Evolutionary conservation across 2,113 vertebrate species (phyloP), one percentile per base, ranked within the genome.

Genomic region (Rhabdomys dilectus): DNA sequence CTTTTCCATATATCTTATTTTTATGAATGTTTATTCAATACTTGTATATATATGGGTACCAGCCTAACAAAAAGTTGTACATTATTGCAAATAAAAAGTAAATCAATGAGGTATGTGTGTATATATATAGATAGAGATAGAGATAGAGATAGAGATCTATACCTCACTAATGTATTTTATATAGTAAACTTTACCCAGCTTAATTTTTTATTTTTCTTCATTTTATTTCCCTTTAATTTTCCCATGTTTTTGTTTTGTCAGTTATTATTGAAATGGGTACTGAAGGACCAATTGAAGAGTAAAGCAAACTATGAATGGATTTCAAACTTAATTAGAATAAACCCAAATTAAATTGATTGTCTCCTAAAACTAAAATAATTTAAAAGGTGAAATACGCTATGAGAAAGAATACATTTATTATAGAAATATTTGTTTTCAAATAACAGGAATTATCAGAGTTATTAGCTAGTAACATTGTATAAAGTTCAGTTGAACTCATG

Each of bases 261-360:
- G 8, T 51, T 4, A 66, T 96, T 91, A 86, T 89, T 91, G 45
- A 70, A 93, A 96, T 45, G 78, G 72, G 24, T 16, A 91, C 77
- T 93, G 62, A 93, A 86, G 68, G 48, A 29, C 29, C 77, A 56
- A 96, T 77, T 96, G 53, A 89, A 10, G 53, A 60, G 36, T 58
- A 95, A 96, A 95, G 24, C 68, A 96, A 97, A 34, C 31, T 85
- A 95, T 21, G 89, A 94, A 53, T 53, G 48, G 56, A 77, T 60
- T 58, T 62, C 78, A 56, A 91, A 93, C 76, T 91, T 82, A 93
- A 94, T 89, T 89, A 91, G 21, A 7, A 91, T 94, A 48, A 94
- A 73, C 12, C 3, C 60, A 94, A 93, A 93, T 93, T 80, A 94
- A 88, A 68, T 91, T 93, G 12, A 91, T 81, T 89, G 91, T 93